A percentile compares a stretch with the other conserved stretches of the same genome.
Evolutionary conservation across 2,113 vertebrate species (phyloP).

Genomic region (Salminus brasiliensis): DNA sequence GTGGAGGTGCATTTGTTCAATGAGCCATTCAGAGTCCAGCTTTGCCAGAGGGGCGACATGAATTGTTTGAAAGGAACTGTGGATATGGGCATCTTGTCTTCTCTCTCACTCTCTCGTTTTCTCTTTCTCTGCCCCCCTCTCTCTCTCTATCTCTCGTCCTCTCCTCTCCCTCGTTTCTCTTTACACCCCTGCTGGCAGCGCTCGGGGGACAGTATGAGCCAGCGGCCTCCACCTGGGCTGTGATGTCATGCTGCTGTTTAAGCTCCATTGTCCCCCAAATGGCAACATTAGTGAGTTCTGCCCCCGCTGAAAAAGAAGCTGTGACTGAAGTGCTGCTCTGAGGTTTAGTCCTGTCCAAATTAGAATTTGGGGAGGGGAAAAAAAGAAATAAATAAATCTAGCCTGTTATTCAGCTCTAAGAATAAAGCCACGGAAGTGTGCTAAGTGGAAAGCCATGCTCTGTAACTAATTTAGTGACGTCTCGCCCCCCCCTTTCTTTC

Average conservation of each 20-base stretch:
- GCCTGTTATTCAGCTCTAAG: constrained; percentile 25
- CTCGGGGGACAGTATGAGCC: constrained; percentile 46
- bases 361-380: constrained; percentile 19
- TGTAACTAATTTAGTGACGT: constrained; percentile 35
- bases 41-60: constrained; percentile 61
- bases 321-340: constrained; percentile 24
- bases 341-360: constrained; percentile 48
- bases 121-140: constrained; percentile 29
- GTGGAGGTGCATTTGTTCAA: constrained; percentile 72
- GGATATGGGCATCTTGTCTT: constrained; percentile 46
- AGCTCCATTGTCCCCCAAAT: constrained; percentile 59
- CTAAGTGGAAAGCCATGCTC: constrained; percentile 33
- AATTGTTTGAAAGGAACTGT: constrained; percentile 70
- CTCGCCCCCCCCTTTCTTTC: neutral
- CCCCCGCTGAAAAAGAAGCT: constrained; percentile 7
- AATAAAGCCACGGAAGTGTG: constrained; percentile 24
- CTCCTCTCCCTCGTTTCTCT: constrained; percentile 4
- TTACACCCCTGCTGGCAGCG: constrained; percentile 51
- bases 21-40: constrained; percentile 73
- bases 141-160: neutral
- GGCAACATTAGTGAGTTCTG: constrained; percentile 46
- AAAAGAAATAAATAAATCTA: neutral
- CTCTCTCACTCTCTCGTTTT: neutral
- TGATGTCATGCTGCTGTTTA: constrained; percentile 53
- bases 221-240: constrained; percentile 50